Percentiles rank a stretch among this genome's conserved stretches.
Evolutionary conservation across 2,113 vertebrate species (phyloP).

Genomic region (Tragelaphus buxtoni): DNA sequence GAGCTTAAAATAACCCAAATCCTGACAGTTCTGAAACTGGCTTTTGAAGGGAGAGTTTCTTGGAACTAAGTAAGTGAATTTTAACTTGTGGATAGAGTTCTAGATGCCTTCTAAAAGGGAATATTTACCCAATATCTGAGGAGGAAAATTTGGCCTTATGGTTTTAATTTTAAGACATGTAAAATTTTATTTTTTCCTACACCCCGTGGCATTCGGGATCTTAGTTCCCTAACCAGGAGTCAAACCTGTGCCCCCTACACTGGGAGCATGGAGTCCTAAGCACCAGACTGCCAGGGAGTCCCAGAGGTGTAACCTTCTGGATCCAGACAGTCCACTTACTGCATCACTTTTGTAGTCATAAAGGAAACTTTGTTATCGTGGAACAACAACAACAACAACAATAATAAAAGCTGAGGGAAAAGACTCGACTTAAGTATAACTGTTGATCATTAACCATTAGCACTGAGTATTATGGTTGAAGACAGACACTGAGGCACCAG

Average conservation of each 20-base stretch:
- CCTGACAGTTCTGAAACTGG: background rate
- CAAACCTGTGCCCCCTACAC: background rate
- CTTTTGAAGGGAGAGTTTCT: background rate
- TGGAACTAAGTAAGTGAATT: background rate
- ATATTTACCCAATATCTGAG: background rate
- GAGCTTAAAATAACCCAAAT: conserved; percentile 19
- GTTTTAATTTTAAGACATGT: background rate
- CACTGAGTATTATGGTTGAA: background rate
- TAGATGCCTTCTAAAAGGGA: background rate
- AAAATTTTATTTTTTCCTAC: background rate
- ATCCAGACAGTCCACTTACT: background rate
- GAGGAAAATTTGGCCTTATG: background rate
- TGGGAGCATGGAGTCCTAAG: background rate
- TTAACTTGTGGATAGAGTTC: background rate
- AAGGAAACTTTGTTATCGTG: background rate
- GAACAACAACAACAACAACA: background rate
- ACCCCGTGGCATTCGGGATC: background rate
- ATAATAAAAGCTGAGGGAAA: background rate
- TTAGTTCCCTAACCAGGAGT: background rate
- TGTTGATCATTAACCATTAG: background rate
- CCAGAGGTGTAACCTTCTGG: background rate
- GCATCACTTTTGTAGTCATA: background rate
- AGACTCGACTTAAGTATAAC: background rate
- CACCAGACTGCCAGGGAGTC: background rate
- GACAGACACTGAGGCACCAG: background rate